Evolutionary conservation across 2,797 vertebrate genomes (phyloP).

Genomic region (Chelidonichthys spinosus): DNA sequence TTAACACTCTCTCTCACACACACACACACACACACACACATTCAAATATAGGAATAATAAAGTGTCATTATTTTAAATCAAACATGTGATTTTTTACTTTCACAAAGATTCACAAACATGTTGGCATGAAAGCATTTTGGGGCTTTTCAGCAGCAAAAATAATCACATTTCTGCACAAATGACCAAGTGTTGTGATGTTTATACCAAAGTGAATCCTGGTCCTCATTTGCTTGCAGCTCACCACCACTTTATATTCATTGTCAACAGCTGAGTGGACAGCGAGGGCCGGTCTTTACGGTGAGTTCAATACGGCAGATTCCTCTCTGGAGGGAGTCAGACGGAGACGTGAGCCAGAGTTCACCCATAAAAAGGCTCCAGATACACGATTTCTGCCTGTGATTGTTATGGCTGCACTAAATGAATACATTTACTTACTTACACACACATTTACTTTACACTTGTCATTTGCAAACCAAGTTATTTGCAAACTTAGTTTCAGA

Average conservation of each 20-base stretch:
- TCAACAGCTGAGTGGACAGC: too few relatives aligned
- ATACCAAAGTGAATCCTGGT: constrained; percentile 19
- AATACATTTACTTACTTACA: too few relatives aligned
- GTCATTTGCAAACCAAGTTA: too few relatives aligned
- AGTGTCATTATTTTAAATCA: neutral
- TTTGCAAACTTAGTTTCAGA: neutral
- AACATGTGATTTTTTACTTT: too few relatives aligned
- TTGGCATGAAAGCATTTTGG: too few relatives aligned
- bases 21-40: constrained; percentile 7
- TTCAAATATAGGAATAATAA: neutral
- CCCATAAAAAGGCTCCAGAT: neutral
- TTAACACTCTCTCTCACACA: constrained; percentile 50
- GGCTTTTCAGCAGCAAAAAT: neutral
- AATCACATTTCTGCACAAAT: neutral
- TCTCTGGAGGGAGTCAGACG: constrained; percentile 14
- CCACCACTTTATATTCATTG: too few relatives aligned
- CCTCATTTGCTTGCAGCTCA: neutral
- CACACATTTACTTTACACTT: too few relatives aligned
- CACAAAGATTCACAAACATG: too few relatives aligned
- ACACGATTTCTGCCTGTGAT: too few relatives aligned
- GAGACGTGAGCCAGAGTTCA: constrained; percentile 27
- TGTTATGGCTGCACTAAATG: too few relatives aligned
- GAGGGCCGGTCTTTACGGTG: neutral
- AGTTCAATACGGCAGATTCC: constrained; percentile 17
- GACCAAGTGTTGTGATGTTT: too few relatives aligned